Base-by-base conservation (phyloP, 2,113 vertebrate genomes). In the Tenrec ecaudatus region DNA sequence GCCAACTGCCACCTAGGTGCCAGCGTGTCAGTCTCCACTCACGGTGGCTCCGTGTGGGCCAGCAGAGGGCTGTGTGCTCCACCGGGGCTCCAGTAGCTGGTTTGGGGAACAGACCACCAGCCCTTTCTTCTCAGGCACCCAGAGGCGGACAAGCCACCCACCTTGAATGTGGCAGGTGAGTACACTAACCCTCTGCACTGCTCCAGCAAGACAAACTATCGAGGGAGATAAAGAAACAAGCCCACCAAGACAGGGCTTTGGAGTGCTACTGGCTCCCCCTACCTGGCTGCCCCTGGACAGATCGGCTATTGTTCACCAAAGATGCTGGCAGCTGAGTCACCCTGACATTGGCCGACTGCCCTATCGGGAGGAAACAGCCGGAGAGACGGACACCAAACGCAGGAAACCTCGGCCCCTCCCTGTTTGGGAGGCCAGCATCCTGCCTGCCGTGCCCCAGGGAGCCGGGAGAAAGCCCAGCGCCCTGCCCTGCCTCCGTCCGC, bases 291-390 rank as follows among this genome's bases (percentile, higher is more conserved):
- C 91, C 80, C 73, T 43, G 36, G 81, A 60, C 78, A 89, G 58
- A 79, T 47, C n/a, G 62, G 27, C 94, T 60, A 93, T 92, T 95
- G 79, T 91, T 85, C 85, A 43, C 19, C 7, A 25, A 3, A 0
- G 23, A 60, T 27, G 19, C 86, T 90, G 57, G 64, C 81, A 79
- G 64, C 15, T 87, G 75, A 96, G 93, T 97, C 95, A 97, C 95
- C 3, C 7, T 15, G 75, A 64, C 91, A 95, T 95, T 96, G 96
- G 95, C 91, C 78, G 36, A 23, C 17, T 2, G 3, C 83, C 78
- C 89, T 96, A 97, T 97, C 97, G 14, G 90, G 82, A 96, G 97
- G 97, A 97, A 97, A 76, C 97, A 97, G 95, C 92, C 89, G 95
- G 91, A 86, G 43, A 80, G 91, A 66, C 91, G 62, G 27, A 82